Evolutionary conservation across 1,140 invertebrate species (phyloP).

Genomic region (Orchesella cincta): DNA sequence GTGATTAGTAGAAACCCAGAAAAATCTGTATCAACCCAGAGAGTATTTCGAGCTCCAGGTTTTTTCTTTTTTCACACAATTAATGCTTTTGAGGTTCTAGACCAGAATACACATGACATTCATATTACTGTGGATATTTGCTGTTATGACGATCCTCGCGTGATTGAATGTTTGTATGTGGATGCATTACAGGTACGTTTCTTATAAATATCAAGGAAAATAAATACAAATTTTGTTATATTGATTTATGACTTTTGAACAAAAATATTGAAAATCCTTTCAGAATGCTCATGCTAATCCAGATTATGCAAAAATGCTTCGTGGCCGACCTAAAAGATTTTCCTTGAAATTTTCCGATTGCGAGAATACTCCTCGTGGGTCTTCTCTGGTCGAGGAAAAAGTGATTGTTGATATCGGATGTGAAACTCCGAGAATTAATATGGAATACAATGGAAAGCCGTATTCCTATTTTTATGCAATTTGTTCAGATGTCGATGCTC

Average conservation of each 20-base stretch:
- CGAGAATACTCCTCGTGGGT: conserved; percentile 56
- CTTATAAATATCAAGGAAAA: neutral
- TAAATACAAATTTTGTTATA: conserved; percentile 11
- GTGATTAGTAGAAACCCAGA: conserved; percentile 64
- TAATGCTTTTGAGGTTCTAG: conserved; percentile 74
- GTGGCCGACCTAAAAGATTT: conserved; percentile 72
- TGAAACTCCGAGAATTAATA: conserved; percentile 80
- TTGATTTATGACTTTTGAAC: neutral
- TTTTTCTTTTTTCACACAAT: conserved; percentile 88
- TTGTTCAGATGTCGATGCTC: conserved; percentile 77
- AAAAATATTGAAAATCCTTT: neutral
- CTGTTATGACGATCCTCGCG: conserved; percentile 75
- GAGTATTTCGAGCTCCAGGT: conserved; percentile 67
- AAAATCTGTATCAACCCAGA: conserved; percentile 61
- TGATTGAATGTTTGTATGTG: conserved; percentile 82
- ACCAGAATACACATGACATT: conserved; percentile 60
- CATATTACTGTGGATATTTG: conserved; percentile 78
- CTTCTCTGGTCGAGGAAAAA: conserved; percentile 64
- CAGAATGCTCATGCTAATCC: conserved; percentile 76
- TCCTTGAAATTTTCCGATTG: conserved; percentile 63
- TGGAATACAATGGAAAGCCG: conserved; percentile 66
- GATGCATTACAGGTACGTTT: conserved; percentile 71
- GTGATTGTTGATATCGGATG: conserved; percentile 73
- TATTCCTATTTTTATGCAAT: conserved; percentile 89
- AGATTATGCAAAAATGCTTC: conserved; percentile 76